These are phyloP conservation scores for Trididemnum clinides DNA, from an alignment of 23 tunicate species.

Conservation along the genomic window DNA sequence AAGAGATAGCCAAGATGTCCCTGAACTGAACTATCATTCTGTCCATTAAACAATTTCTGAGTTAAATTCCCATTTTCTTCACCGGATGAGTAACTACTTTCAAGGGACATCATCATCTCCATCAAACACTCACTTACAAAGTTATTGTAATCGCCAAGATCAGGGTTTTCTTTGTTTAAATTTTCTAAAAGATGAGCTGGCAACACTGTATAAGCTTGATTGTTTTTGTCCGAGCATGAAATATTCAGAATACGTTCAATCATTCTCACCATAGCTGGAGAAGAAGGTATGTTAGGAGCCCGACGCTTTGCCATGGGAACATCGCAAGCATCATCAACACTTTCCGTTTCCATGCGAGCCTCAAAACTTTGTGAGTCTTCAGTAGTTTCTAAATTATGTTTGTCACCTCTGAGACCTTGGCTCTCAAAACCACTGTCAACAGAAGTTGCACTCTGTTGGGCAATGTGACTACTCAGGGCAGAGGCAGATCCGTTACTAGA, in stretches of 20 bases:
- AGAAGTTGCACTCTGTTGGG: not conserved
- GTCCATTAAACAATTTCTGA: not conserved
- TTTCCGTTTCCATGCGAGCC: not conserved
- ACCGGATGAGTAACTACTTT: not conserved
- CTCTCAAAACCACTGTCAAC: constrained; percentile 18
- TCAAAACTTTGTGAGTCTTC: not conserved
- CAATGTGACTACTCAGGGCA: not conserved
- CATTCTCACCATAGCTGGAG: not conserved
- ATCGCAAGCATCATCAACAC: constrained; percentile 2
- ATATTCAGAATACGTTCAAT: constrained; percentile 6
- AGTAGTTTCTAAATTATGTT: not conserved
- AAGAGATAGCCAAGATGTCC: constrained; percentile 1
- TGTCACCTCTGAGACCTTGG: not conserved
- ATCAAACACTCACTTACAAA: constrained; percentile 23
- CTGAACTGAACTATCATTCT: not conserved
- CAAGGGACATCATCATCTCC: constrained; percentile 30
- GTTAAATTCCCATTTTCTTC: not conserved
- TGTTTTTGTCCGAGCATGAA: not conserved
- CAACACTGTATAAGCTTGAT: not conserved
- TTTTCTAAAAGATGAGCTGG: not conserved
- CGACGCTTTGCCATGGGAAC: constrained; percentile 28
- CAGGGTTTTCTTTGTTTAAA: constrained; percentile 11
- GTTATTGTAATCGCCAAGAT: constrained; percentile 16
- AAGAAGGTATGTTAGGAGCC: constrained; percentile 1
- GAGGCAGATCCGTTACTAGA: not conserved